Base-by-base conservation (phyloP, 2,113 vertebrate genomes). In the Lagenorhynchus albirostris region DNA sequence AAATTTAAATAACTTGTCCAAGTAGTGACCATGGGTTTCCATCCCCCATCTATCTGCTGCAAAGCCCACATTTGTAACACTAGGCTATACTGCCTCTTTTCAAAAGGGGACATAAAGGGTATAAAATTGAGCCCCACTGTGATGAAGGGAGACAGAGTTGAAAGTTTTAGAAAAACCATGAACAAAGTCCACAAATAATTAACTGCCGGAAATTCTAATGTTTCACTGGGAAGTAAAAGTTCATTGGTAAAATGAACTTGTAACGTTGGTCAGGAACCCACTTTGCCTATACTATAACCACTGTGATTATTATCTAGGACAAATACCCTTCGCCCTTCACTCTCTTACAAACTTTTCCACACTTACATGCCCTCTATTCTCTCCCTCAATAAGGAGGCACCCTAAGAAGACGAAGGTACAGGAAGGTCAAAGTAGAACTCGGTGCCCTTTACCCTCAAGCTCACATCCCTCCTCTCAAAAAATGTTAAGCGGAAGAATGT, bases 1-100 rank as follows among this genome's bases (percentile, higher is more conserved):
- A 96, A 91, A 77, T 89, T 76, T 95, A 91, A 96, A 84, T n/a
- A 89, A 77, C 60, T 71, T 81, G 29, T 87, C 65, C 17, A 80
- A 31, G 29, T 5, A 29, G 26, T 50, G 41, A 41, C 5, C 26
- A n/a, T 58, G 26, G 5, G 21, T 53, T 88, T 84, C 74, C 17
- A 71, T 73, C 33, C 77, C 50, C 36, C 18, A 23, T 21, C 55
- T 81, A 20, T 53, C 71, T 87, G 31, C 21, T 83, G 63, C 83
- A 86, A 81, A 93, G 17, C 44, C 29, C n/a, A 68, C 29, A 26
- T 58, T 68, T 33, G 38, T 31, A 95, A 81, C 23, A 63, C 20
- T 14, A 71, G 25, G 20, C 38, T 81, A 3, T 13, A 44, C n/a
- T 44, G 17, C 44, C 47, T 94, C 70, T 76, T 94, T 81, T 90